phyloP scores from a whole-genome alignment of 1,140 invertebrate genomes.

The Lethrus apterus region DNA sequence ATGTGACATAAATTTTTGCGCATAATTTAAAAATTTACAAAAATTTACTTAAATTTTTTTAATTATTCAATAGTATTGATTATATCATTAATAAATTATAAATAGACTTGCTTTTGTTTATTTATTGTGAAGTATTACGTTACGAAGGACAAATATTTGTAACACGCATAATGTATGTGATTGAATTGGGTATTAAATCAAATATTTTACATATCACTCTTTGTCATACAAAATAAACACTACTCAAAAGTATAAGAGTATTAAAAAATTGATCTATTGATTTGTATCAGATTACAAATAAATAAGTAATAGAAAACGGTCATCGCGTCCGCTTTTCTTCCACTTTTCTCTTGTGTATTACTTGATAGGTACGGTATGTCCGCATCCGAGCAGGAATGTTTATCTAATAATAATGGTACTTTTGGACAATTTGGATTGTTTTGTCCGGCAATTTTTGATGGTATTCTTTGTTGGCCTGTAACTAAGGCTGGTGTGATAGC shows the following conservation, averaged over 20 bases:
- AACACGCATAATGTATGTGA: too few relatives aligned
- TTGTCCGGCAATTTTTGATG: constrained; percentile 44
- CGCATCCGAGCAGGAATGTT: constrained; percentile 6
- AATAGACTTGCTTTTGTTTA: too few relatives aligned
- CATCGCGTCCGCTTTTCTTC: constrained; percentile 5
- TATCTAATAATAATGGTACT: background rate
- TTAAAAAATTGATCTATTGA: constrained; percentile 5
- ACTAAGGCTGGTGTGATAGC: constrained; percentile 42
- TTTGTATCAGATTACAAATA: constrained; percentile 12
- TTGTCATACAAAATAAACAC: constrained; percentile 5
- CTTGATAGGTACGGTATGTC: background rate
- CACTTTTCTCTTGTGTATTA: constrained; percentile 6
- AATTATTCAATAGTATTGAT: background rate
- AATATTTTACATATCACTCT: background rate
- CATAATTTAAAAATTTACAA: background rate
- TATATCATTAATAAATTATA: background rate
- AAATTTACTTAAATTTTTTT: background rate
- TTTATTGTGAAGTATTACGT: too few relatives aligned
- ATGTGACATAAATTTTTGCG: background rate
- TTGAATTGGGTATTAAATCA: too few relatives aligned
- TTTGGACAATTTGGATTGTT: constrained; percentile 5
- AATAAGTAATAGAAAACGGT: constrained; percentile 7
- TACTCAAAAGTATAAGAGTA: background rate
- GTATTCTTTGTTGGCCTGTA: constrained; percentile 49
- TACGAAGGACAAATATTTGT: too few relatives aligned